Evolutionary conservation across 2,113 vertebrate species (phyloP).

Genomic region (Mormyrus iriodes): DNA sequence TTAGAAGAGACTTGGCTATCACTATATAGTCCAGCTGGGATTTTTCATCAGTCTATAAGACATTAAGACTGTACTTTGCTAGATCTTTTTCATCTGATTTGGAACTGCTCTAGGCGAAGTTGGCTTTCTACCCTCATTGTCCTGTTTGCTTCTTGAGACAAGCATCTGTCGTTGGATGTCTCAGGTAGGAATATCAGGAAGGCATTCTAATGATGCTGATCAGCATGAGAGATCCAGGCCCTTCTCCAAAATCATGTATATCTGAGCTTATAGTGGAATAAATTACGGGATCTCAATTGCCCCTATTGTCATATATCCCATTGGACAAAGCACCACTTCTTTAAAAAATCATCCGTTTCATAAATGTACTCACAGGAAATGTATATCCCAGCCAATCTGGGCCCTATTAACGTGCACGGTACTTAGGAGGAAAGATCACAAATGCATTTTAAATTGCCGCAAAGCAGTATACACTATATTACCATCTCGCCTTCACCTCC

Average conservation of each 20-base stretch:
- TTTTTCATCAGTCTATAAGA: neutral
- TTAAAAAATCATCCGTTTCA: neutral
- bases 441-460: neutral
- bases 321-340: neutral
- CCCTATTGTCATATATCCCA: neutral
- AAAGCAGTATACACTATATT: neutral
- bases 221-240: neutral
- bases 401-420: neutral
- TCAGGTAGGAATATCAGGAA: too few species aligned
- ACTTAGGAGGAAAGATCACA: neutral
- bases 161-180: neutral
- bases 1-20: too few species aligned
- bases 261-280: neutral
- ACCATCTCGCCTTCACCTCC: neutral
- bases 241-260: neutral
- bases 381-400: neutral
- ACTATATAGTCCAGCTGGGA: neutral
- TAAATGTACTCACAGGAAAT: neutral
- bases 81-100: neutral
- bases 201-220: neutral
- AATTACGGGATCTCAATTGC: neutral
- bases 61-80: neutral
- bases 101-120: neutral
- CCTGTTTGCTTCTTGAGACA: neutral
- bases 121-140: neutral